Evolutionary conservation across 2,113 vertebrate species (phyloP).

Genomic region (Apus apus): DNA sequence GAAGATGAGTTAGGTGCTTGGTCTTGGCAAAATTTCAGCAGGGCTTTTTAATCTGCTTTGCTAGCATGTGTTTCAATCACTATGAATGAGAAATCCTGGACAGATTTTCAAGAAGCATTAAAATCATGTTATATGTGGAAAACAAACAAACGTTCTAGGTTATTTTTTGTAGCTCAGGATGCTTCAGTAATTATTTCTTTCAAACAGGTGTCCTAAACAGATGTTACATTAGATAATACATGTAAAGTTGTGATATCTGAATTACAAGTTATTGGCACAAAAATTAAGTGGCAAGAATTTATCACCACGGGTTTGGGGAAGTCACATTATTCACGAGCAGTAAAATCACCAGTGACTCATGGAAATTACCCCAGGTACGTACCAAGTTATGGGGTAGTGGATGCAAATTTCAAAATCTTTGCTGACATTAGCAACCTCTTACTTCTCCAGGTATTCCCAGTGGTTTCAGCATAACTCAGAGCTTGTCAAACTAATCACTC

Average conservation of each 20-base stretch:
- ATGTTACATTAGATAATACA: background rate
- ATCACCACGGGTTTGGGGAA: background rate
- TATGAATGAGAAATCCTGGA: background rate
- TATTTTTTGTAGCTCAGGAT: background rate
- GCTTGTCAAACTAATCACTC: background rate
- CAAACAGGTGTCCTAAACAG: background rate
- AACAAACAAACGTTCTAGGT: background rate
- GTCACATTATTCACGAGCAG: background rate
- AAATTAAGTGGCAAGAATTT: background rate
- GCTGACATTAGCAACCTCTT: background rate
- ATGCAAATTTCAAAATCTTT: background rate
- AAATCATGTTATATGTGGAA: background rate
- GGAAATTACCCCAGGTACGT: background rate
- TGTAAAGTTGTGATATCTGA: background rate
- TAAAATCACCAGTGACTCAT: background rate
- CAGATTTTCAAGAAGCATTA: background rate
- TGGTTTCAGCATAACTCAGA: slow-evolving; percentile 8
- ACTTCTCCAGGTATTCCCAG: background rate
- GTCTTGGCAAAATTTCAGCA: background rate
- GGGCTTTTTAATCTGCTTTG: background rate
- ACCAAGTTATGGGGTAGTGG: background rate
- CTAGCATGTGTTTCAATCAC: background rate
- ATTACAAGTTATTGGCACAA: background rate
- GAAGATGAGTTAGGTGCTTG: background rate
- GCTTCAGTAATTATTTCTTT: background rate